Evolutionary conservation across 1,140 invertebrate genomes (phyloP), one percentile per base, ranked within the genome.

Genomic region (Cecropterus lyciades): DNA sequence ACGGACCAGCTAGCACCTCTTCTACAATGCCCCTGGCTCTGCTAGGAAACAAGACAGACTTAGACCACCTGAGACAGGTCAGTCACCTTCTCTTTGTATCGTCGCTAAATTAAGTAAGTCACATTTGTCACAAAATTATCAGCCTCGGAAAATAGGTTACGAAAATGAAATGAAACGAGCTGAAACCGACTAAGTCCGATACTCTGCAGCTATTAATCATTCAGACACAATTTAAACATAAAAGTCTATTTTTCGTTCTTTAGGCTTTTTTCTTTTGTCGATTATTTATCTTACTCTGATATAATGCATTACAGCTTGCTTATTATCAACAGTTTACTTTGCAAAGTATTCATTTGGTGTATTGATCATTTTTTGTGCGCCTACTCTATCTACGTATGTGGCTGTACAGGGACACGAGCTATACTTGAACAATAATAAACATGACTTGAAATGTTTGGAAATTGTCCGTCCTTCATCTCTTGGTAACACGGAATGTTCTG

Each of bases 11-110:
- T 8, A 69, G 69, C 7, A 20, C 79, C 6, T 53, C 86, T 8
- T 59, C 93, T 45, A 73, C 85, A 33, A 88, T 93, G 71, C 93
- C 95, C 11, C 94, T 95, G 0, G 93, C 95, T 1, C 85, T 97
- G 14, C 81, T 97, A 10, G 96, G 93, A 53, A 97, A 97, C 87
- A 97, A 96, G 83, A 94, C 93, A 2, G 96, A 97, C 87, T 91
- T 97, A 66, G 96, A 96, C 84, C 96, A 96, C 85, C 89, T 96
- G 15, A 89, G 96, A 93, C 92, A 95, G 92, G 95, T 95, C 79
- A 92, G 89, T 82, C 51, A 63, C 7, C 55, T 11, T 1, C 42
- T 8, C 24, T 30, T 15, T 37, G 11, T 53, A 7, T 43, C 15
- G 16, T 16, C 52, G 10, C 53, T 14, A 16, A 13, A 10, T 59